Evolutionary conservation across 2,888 invertebrate genomes (phyloP).

Genomic region (Plebejus melissa): DNA sequence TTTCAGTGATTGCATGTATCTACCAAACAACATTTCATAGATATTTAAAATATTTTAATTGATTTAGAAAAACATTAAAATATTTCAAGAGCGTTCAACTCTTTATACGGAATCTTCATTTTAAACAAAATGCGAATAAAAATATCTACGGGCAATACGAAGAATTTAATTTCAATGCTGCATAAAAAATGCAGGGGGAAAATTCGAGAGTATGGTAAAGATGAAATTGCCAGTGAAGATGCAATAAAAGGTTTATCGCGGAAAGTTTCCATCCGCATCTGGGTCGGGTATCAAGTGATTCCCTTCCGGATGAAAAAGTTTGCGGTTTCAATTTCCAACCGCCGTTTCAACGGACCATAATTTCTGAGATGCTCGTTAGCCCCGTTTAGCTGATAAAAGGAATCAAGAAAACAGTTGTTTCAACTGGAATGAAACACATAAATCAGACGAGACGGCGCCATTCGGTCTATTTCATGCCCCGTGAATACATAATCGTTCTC

Average conservation of each 20-base stretch:
- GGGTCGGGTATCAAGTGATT: constrained; percentile 45
- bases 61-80: not conserved
- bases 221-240: constrained; percentile 29
- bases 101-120: not conserved
- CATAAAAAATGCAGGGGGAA: constrained; percentile 18
- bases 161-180: constrained; percentile 2
- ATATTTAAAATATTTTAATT: too few relatives aligned
- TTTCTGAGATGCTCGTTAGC: constrained; percentile 61
- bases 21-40: too few relatives aligned
- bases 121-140: not conserved
- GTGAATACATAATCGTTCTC: constrained; percentile 48
- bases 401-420: constrained; percentile 55
- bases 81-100: not conserved
- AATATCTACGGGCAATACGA: constrained; percentile 7
- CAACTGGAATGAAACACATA: constrained; percentile 66
- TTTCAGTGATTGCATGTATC: too few relatives aligned
- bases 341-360: constrained; percentile 52
- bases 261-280: constrained; percentile 29
- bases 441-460: constrained; percentile 60
- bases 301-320: constrained; percentile 54
- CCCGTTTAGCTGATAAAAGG: constrained; percentile 56
- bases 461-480: constrained; percentile 56
- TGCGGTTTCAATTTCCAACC: constrained; percentile 60
- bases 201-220: constrained; percentile 29
- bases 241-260: constrained; percentile 31